These are phyloP conservation scores for Neosilurus mollespiculum DNA, from an alignment of 2,797 vertebrate species.

Conservation along the genomic window DNA sequence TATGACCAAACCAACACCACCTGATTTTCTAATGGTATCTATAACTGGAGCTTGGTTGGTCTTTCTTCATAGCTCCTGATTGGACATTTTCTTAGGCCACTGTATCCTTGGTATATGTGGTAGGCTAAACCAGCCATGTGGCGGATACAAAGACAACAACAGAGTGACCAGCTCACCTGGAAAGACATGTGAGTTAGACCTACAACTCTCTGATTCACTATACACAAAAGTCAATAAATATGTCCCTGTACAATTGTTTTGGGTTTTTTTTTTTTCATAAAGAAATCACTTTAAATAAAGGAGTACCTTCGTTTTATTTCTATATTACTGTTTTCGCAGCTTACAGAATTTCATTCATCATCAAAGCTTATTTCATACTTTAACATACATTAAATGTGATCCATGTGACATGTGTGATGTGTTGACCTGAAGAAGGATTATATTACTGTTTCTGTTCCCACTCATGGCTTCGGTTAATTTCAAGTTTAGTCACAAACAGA, in stretches of 20 bases:
- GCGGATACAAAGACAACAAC: not conserved
- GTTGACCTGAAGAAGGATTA: not conserved
- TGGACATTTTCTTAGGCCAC: no score
- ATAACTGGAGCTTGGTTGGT: no score
- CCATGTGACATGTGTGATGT: not conserved
- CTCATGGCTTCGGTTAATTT: not conserved
- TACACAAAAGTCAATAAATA: not conserved
- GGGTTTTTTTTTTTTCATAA: not conserved
- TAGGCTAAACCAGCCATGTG: slow-evolving; percentile 2
- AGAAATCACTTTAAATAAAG: not conserved
- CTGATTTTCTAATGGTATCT: no score
- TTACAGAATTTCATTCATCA: no score
- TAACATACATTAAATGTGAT: not conserved
- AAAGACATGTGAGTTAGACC: slow-evolving; percentile 5
- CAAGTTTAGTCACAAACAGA: not conserved
- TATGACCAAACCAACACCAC: no score
- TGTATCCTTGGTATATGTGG: not conserved
- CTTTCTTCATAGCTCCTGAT: no score
- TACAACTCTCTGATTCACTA: slow-evolving; percentile 1
- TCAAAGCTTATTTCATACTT: not conserved
- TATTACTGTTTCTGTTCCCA: not conserved
- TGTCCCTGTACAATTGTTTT: not conserved
- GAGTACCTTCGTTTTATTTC: not conserved
- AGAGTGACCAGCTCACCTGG: slow-evolving; percentile 12
- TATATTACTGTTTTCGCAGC: not conserved